A percentile compares a stretch with the other conserved stretches of the same genome.
phyloP scores from a whole-genome alignment of 2,113 vertebrate genomes.

The Salvelinus fontinalis region DNA sequence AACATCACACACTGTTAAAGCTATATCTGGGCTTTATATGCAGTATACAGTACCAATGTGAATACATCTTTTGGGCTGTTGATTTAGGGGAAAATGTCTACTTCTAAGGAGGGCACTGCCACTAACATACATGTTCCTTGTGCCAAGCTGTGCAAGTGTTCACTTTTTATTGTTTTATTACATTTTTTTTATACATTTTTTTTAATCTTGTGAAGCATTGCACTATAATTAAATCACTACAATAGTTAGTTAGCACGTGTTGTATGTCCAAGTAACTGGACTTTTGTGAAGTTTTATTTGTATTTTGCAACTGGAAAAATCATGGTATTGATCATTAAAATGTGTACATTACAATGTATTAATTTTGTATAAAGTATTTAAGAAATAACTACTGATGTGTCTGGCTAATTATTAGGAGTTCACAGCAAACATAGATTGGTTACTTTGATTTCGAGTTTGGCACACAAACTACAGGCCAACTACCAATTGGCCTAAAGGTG shows the following conservation, averaged over 20 bases:
- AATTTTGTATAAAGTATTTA: slow-evolving; percentile 72
- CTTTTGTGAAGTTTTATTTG: slow-evolving; percentile 62
- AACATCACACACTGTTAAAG: slow-evolving; percentile 11
- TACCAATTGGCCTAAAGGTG: no score
- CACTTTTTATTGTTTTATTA: slow-evolving; percentile 22
- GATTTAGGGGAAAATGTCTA: slow-evolving; percentile 12
- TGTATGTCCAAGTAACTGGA: slow-evolving; percentile 48
- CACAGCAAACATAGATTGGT: no score
- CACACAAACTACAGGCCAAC: no score
- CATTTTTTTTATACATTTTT: slow-evolving; percentile 19
- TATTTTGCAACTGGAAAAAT: slow-evolving; percentile 49
- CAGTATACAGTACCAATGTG: slow-evolving; percentile 19
- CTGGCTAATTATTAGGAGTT: background rate
- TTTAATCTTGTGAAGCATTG: slow-evolving; percentile 54
- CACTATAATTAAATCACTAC: slow-evolving; percentile 47
- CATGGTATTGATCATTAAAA: slow-evolving; percentile 49
- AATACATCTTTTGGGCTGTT: slow-evolving; percentile 31
- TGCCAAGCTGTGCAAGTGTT: slow-evolving; percentile 71
- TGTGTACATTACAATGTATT: slow-evolving; percentile 54
- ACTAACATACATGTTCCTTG: slow-evolving; percentile 54
- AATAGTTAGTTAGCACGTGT: slow-evolving; percentile 44
- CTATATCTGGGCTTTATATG: background rate
- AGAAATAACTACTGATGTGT: slow-evolving; percentile 29
- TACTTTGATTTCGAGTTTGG: no score
- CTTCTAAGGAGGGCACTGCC: slow-evolving; percentile 28